These are phyloP conservation scores for Amphilophus citrinellus DNA, from an alignment of 2,113 vertebrate genomes.

Conservation along the genomic window DNA sequence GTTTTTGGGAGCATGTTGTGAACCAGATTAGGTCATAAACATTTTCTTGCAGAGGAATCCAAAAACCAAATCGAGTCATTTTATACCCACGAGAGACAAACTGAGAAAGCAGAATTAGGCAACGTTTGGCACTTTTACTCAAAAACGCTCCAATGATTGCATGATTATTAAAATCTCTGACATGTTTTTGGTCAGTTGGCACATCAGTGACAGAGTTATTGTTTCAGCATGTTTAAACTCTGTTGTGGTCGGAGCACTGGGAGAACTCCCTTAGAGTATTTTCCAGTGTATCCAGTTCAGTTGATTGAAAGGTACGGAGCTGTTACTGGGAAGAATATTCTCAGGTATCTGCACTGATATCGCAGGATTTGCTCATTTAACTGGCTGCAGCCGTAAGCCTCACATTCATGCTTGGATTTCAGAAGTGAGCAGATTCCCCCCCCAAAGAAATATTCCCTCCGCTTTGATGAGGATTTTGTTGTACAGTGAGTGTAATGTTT, in stretches of 20 bases:
- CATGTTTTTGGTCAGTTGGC: neutral
- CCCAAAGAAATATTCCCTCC: neutral
- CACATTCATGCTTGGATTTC: neutral
- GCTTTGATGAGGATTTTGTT: constrained; percentile 47
- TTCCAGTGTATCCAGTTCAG: too few species aligned
- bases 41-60: neutral
- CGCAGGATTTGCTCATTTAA: neutral
- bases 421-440: neutral
- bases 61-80: neutral
- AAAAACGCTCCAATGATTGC: neutral
- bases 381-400: neutral
- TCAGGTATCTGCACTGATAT: neutral
- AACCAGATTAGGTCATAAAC: neutral
- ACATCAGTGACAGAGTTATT: neutral
- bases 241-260: neutral
- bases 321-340: neutral
- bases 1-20: neutral
- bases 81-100: neutral
- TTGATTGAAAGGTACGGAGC: neutral
- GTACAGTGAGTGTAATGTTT: constrained; percentile 27
- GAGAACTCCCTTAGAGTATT: neutral
- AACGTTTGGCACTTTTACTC: neutral
- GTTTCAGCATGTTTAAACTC: neutral
- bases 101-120: neutral
- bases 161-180: neutral